Conservation (phyloP, 2,888 invertebrate species). For the Stenichneumon culpator region DNA sequence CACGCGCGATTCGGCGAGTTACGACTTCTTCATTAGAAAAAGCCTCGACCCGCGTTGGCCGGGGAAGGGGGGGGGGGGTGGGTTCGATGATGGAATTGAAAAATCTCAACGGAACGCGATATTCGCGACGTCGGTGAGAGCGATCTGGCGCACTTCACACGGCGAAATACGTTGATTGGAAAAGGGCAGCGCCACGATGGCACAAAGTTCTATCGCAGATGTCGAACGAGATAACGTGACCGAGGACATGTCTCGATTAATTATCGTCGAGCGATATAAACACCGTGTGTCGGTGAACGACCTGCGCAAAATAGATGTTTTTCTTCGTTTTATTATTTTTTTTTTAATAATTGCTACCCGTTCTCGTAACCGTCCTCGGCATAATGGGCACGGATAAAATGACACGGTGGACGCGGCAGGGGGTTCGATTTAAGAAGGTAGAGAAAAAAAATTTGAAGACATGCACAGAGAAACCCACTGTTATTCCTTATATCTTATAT, state of each 20-base stretch:
- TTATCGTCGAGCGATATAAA: conserved; percentile 30
- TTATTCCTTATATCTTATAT: conserved; percentile 66
- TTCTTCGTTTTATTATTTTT: not conserved
- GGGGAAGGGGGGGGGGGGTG: not conserved
- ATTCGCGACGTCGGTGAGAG: not conserved
- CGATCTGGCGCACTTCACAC: not conserved
- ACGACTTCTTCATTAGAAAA: not conserved
- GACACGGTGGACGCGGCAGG: conserved; percentile 75
- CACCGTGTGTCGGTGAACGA: conserved; percentile 37
- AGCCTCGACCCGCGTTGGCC: not conserved
- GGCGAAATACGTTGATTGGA: not conserved
- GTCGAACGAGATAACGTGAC: conserved; percentile 19
- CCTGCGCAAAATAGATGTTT: conserved; percentile 40
- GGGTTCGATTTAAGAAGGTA: conserved; percentile 70
- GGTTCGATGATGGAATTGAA: not conserved
- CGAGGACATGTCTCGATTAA: conserved; percentile 35
- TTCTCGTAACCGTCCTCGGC: not conserved
- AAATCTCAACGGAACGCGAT: conserved; percentile 10
- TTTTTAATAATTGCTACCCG: not conserved
- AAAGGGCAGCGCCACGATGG: not conserved
- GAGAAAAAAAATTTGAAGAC: conserved; percentile 73
- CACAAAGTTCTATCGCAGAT: not conserved
- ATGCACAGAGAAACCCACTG: conserved; percentile 81
- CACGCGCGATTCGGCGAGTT: not conserved
- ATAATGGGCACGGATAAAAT: conserved; percentile 71